A percentile compares a stretch with the other conserved stretches of the same genome.
phyloP scores from a whole-genome alignment of 1,140 invertebrate species.

The Tribolium castaneum region DNA sequence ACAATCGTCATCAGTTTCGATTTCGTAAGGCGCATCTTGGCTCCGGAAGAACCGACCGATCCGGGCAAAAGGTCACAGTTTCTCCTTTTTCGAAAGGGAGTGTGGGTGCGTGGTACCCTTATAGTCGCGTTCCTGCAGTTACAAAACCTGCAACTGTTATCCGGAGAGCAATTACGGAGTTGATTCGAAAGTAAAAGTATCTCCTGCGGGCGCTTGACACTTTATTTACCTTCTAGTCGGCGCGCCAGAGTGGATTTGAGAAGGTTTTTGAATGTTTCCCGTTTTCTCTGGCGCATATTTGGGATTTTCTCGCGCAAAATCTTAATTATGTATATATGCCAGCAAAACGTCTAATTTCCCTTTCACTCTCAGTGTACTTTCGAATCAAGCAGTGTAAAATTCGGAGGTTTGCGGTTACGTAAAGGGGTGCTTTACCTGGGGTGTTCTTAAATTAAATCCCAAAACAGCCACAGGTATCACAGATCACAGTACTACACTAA shows the following conservation, averaged over 20 bases:
- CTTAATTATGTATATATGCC: slow-evolving; percentile 28
- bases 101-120: slow-evolving; percentile 8
- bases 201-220: slow-evolving; percentile 10
- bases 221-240: neutral
- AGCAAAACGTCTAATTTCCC: slow-evolving; percentile 24
- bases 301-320: neutral
- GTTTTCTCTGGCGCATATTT: neutral
- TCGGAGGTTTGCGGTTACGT: slow-evolving; percentile 4
- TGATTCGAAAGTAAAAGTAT: slow-evolving; percentile 30
- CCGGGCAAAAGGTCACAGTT: neutral
- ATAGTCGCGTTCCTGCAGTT: neutral
- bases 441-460: neutral
- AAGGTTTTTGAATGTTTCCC: neutral
- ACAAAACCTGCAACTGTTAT: slow-evolving; percentile 14
- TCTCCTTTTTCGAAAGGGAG: neutral
- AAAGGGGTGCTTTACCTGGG: slow-evolving; percentile 1
- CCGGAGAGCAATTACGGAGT: neutral
- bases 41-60: neutral
- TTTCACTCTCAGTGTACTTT: slow-evolving; percentile 17
- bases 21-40: neutral
- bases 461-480: slow-evolving; percentile 7
- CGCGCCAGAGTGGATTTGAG: neutral
- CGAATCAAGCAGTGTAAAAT: slow-evolving; percentile 25
- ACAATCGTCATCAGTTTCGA: neutral
- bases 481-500: neutral